Conservation (phyloP, 2,797 vertebrate species). For the Chelon auratus region DNA sequence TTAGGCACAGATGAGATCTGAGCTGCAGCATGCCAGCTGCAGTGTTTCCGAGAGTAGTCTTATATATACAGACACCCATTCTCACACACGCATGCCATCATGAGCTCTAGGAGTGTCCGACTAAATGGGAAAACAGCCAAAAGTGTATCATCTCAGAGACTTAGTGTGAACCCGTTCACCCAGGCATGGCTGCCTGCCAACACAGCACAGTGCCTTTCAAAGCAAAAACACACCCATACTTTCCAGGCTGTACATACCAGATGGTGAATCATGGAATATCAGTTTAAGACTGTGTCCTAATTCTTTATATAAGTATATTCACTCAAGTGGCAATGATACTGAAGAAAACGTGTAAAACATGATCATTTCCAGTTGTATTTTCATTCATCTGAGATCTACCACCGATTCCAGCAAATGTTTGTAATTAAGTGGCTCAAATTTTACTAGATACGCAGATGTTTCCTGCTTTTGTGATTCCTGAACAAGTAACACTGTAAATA, state of each 20-base stretch:
- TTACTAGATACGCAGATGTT: too few relatives aligned
- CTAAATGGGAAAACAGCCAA: not conserved
- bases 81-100: not conserved
- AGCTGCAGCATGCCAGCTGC: too few relatives aligned
- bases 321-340: not conserved
- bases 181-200: not conserved
- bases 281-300: not conserved
- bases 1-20: too few relatives aligned
- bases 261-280: too few relatives aligned
- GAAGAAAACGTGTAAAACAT: not conserved
- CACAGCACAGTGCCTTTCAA: too few relatives aligned
- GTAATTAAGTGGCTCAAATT: too few relatives aligned
- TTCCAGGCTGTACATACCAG: not conserved
- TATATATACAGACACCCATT: not conserved
- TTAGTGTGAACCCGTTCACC: constrained; percentile 7
- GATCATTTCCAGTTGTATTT: not conserved
- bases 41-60: not conserved
- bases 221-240: not conserved
- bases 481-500: too few relatives aligned
- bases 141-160: not conserved
- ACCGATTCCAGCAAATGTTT: too few relatives aligned
- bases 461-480: not conserved
- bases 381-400: too few relatives aligned
- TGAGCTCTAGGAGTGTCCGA: not conserved
- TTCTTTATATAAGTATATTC: not conserved